Evolutionary conservation across 2,797 vertebrate genomes (phyloP).

Genomic region (Sphenopsis melanotis): DNA sequence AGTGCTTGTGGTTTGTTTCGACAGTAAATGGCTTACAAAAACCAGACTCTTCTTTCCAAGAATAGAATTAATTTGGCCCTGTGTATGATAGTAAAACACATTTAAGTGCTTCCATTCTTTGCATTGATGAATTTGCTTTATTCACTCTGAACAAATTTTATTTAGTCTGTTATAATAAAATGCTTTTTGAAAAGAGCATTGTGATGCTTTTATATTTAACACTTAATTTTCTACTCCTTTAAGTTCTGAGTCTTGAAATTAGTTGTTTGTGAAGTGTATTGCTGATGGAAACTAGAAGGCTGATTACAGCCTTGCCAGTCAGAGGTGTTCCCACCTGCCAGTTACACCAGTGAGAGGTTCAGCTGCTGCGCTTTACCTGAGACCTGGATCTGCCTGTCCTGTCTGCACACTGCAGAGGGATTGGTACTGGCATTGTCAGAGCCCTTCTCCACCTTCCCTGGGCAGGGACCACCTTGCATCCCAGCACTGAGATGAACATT

Average conservation of each 20-base stretch:
- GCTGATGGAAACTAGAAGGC: neutral
- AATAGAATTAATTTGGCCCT: neutral
- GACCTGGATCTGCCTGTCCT: neutral
- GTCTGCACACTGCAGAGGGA: rapidly evolving
- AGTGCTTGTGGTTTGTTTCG: neutral
- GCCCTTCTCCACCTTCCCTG: neutral
- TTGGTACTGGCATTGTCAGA: neutral
- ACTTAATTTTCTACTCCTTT: neutral
- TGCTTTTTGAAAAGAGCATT: neutral
- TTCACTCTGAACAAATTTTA: neutral
- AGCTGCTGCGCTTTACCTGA: no score
- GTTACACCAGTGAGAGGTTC: neutral
- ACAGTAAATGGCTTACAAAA: neutral
- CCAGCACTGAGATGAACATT: neutral
- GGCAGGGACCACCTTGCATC: rapidly evolving
- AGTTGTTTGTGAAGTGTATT: neutral
- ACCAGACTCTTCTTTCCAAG: neutral
- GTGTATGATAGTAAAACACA: neutral
- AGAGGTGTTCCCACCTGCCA: neutral
- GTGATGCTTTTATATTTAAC: neutral
- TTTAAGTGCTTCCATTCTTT: neutral
- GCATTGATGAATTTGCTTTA: neutral
- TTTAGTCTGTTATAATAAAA: neutral
- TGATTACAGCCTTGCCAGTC: neutral
- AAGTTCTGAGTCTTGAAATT: neutral